These are phyloP conservation scores for Myopa tessellatipennis DNA, from an alignment of 2,888 invertebrate species.

Conservation along the genomic window DNA sequence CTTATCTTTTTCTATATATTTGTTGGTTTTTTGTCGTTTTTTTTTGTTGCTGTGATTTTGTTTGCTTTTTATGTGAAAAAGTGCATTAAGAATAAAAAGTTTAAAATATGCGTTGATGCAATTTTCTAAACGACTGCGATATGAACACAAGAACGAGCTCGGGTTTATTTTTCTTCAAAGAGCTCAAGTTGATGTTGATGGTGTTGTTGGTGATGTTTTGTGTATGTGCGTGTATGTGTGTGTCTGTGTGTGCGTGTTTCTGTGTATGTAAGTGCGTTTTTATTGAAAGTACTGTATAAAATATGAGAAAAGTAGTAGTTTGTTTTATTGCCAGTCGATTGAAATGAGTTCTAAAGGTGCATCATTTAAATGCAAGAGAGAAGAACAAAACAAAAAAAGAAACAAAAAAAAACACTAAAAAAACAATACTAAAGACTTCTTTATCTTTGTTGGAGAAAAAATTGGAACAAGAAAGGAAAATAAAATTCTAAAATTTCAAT, in stretches of 20 bases:
- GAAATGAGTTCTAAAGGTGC: background rate
- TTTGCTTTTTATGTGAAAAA: background rate
- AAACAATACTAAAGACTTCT: background rate
- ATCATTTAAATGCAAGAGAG: background rate
- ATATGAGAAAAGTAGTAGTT: constrained; percentile 4
- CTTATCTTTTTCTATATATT: constrained; percentile 6
- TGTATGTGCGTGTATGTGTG: background rate
- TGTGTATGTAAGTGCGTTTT: background rate
- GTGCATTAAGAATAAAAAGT: background rate
- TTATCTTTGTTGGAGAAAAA: too few relatives aligned
- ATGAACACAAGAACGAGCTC: background rate
- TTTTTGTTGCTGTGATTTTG: background rate
- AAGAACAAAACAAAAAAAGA: background rate
- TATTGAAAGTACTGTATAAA: background rate
- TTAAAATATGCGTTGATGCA: background rate
- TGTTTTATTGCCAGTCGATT: constrained; percentile 1
- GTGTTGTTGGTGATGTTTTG: background rate
- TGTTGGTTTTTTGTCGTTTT: background rate
- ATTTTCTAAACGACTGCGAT: constrained; percentile 1
- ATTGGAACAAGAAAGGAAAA: too few relatives aligned
- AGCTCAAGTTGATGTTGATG: background rate
- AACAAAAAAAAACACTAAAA: background rate
- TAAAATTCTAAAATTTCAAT: too few relatives aligned
- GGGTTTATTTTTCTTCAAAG: background rate
- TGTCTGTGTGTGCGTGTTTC: background rate